phyloP scores from a whole-genome alignment of 2,888 invertebrate species.

The Elaeidobius kamerunicus region DNA sequence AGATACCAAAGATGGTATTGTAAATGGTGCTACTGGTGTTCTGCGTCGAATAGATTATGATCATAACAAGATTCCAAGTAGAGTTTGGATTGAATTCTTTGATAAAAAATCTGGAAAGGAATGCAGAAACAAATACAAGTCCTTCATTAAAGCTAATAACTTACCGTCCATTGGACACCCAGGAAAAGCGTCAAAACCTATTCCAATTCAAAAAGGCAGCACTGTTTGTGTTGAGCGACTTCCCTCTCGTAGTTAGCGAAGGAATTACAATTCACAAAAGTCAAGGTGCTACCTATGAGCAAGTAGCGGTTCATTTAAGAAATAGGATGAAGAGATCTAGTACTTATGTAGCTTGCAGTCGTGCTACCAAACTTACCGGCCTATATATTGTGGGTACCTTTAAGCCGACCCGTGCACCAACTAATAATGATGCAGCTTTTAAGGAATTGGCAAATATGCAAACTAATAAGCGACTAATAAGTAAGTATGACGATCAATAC shows the following conservation, averaged over 20 bases:
- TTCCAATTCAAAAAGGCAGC: conserved; percentile 4
- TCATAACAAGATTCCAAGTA: background rate
- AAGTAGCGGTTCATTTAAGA: conserved; percentile 10
- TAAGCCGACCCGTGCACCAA: background rate
- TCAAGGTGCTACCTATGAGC: conserved; percentile 23
- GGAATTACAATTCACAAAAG: conserved; percentile 32
- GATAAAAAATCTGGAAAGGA: conserved; percentile 5
- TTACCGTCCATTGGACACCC: conserved; percentile 7
- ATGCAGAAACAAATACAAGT: background rate
- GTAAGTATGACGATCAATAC: background rate
- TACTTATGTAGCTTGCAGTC: conserved; percentile 12
- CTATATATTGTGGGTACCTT: conserved; percentile 13
- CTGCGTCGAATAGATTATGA: conserved; percentile 6
- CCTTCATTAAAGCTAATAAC: background rate
- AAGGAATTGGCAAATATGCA: conserved; percentile 3
- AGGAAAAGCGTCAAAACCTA: background rate
- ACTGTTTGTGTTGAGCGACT: conserved; percentile 21
- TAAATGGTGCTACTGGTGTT: conserved; percentile 34
- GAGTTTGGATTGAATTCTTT: conserved; percentile 13
- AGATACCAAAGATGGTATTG: conserved; percentile 33
- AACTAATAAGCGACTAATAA: background rate
- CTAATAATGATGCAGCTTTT: conserved; percentile 1
- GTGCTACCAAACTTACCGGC: conserved; percentile 5
- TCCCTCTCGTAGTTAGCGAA: conserved; percentile 30
- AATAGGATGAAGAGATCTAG: background rate